These are phyloP conservation scores for Trididemnum nubilum DNA, from an alignment of 23 tunicate species.

Conservation along the genomic window DNA sequence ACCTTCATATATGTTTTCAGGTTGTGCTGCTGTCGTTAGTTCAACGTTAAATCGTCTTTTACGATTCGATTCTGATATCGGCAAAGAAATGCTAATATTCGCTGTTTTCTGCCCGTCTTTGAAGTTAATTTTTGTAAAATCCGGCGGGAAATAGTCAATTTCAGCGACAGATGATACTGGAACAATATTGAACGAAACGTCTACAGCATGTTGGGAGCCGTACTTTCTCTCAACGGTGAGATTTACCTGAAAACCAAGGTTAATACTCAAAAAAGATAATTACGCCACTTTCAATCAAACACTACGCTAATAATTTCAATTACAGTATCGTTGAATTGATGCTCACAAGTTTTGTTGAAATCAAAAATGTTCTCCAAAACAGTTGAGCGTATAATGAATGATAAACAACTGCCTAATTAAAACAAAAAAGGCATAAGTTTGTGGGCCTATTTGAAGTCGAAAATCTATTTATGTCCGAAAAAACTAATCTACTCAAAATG, in stretches of 20 bases:
- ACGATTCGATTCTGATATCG: constrained; percentile 8
- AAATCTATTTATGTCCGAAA: no score
- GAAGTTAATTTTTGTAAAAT: constrained; percentile 10
- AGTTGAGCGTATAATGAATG: no score
- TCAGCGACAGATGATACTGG: constrained; percentile 43
- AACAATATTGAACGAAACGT: constrained; percentile 33
- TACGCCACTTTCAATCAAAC: not conserved
- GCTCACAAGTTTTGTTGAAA: no score
- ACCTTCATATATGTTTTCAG: constrained; percentile 58
- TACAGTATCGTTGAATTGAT: no score
- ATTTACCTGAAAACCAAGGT: constrained; percentile 66
- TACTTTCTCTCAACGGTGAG: constrained; percentile 71
- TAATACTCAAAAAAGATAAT: not conserved
- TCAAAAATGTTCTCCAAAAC: no score
- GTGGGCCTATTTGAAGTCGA: no score
- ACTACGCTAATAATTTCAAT: no score
- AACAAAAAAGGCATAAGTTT: no score
- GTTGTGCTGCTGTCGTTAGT: constrained; percentile 37
- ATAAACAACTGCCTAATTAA: no score
- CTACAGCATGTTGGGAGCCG: constrained; percentile 63
- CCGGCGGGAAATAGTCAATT: constrained; percentile 16
- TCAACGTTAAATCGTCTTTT: constrained; percentile 49
- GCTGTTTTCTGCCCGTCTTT: constrained; percentile 35
- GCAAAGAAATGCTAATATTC: constrained; percentile 24
- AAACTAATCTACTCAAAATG: no score